Evolutionary conservation across 2,113 vertebrate genomes (phyloP), one percentile per base, ranked within the genome.

Genomic region (Tragelaphus buxtoni): DNA sequence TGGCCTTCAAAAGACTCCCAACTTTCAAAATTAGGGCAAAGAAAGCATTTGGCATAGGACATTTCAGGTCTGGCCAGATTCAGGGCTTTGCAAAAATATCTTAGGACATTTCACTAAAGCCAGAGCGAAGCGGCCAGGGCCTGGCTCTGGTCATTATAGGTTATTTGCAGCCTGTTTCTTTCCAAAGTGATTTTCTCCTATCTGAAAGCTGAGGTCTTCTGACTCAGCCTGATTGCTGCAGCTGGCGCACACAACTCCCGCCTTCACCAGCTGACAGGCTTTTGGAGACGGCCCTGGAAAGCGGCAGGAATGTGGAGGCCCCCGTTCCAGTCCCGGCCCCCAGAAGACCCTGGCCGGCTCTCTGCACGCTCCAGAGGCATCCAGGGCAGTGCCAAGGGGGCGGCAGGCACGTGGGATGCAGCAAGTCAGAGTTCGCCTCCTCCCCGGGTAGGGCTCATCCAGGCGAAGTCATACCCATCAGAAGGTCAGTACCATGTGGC

Each of bases 101-200:
- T 63, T 32, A 53, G 82, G 61, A 95, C 10, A 0, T 91, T 88
- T 88, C 42, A 18, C 81, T 85, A 82, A 96, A 83, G 9, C 47
- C 79, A 32, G 58, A 95, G 95, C 1, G 0, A 85, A 55, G 95
- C 26, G 5, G 0, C 30, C 56, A 7, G 9, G 22, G 35, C 61
- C 84, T 2, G 0, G 60, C 91, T 51, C 60, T 51, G 77, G 51
- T 55, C 94, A 26, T 35, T 35, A 72, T 3, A 4, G 47, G 77
- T 28, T 72, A 76, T 92, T 91, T 77, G 82, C 72, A 91, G 61
- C 49, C 42, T 86, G 88, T 88, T 88, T 96, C 95, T 90, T 80
- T 95, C 88, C 12, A 30, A 85, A 86, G 60, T 26, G 45, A 91
- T 96, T 91, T 53, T 83, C 94, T 56, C 55, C 92, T 17, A 6